phyloP scores from a whole-genome alignment of 2,888 invertebrate species.

The Hypena proboscidalis region DNA sequence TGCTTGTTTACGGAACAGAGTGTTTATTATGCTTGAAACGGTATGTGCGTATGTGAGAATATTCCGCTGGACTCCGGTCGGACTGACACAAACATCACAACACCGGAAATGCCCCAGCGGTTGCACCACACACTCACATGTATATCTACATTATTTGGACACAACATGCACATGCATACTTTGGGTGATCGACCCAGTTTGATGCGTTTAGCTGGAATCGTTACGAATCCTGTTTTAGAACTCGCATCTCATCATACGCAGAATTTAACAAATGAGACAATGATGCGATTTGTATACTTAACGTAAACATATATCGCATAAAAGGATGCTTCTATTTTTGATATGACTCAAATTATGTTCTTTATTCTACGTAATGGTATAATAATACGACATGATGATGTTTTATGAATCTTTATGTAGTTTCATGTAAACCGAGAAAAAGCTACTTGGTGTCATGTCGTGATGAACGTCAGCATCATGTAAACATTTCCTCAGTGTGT shows the following conservation, averaged over 20 bases:
- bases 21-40: conserved; percentile 29
- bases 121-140: conserved; percentile 54
- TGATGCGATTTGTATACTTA: conserved; percentile 18
- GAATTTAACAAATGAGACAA: conserved; percentile 18
- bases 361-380: no score
- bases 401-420: no score
- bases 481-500: neutral
- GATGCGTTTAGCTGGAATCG: conserved; percentile 23
- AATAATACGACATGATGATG: no score
- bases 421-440: no score
- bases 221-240: conserved; percentile 29
- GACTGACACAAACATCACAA: conserved; percentile 54
- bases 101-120: conserved; percentile 66
- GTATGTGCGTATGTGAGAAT: conserved; percentile 56
- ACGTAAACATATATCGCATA: neutral
- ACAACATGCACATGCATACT: conserved; percentile 25
- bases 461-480: neutral
- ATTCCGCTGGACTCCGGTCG: conserved; percentile 73
- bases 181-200: conserved; percentile 20
- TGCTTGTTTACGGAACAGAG: conserved; percentile 11
- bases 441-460: no score
- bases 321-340: neutral
- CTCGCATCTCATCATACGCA: conserved; percentile 10
- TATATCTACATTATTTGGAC: conserved; percentile 34
- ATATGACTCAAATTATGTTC: no score